Evolutionary conservation across 1,140 invertebrate genomes (phyloP).

Genomic region (Pseudobourletiella spinata): DNA sequence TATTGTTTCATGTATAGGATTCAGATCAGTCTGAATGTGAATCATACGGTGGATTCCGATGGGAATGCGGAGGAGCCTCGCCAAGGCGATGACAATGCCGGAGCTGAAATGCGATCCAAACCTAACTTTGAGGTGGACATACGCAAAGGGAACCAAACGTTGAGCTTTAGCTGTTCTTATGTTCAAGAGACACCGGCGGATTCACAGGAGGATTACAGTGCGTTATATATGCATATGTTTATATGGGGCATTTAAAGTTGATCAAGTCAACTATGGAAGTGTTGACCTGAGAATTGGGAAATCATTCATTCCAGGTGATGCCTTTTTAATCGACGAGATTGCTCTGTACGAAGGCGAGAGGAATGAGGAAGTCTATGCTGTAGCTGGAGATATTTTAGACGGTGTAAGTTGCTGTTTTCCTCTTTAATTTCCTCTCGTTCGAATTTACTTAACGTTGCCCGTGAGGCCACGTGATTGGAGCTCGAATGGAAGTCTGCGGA

Average conservation of each 20-base stretch:
- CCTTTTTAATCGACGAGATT: constrained; percentile 79
- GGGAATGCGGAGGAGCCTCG: constrained; percentile 53
- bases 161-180: constrained; percentile 75
- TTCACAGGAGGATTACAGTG: constrained; percentile 60
- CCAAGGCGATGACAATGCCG: constrained; percentile 46
- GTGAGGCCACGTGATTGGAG: not conserved
- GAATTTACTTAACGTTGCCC: not conserved
- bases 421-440: not conserved
- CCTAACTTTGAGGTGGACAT: constrained; percentile 79
- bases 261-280: too few species aligned
- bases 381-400: constrained; percentile 80
- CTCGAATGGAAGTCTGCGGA: too few species aligned
- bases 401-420: constrained; percentile 52
- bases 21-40: constrained; percentile 71
- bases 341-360: constrained; percentile 72
- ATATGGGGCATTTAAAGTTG: not conserved
- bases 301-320: constrained; percentile 39
- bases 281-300: too few species aligned
- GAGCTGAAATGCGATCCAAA: constrained; percentile 71
- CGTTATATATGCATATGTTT: too few species aligned
- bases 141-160: constrained; percentile 57
- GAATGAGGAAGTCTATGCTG: constrained; percentile 71
- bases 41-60: constrained; percentile 77
- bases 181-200: constrained; percentile 53
- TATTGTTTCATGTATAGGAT: constrained; percentile 49